Base-by-base conservation (phyloP, 1,140 invertebrate species). In the Tribolium castaneum region DNA sequence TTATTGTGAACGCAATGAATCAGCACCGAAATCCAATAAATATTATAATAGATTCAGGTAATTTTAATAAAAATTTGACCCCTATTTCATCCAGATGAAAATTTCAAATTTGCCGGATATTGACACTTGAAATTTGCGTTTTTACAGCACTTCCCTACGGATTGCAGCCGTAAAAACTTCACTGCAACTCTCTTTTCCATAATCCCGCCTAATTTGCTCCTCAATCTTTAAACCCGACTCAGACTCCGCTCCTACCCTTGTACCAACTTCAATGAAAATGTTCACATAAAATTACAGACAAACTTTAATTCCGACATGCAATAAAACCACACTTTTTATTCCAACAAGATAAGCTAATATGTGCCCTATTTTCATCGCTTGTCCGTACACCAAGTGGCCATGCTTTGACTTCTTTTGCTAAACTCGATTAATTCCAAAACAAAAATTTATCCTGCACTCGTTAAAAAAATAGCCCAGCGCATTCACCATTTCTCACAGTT, bases 61-160 rank as follows among this genome's bases (percentile, higher is more conserved):
- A 66, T 66, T 66, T 66, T 35, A 66, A 66, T 66, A 66, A 66
- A 66, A 66, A 66, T 66, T 66, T 62, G 14, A 19, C 56, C 56
- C 56, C 30, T 25, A 25, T 62, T 66, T 66, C 30, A 66, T n/a
- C 12, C 14, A 30, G 59, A 62, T 62, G 56, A 35, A 25, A 66
- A 66, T 66, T 66, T 34, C 59, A 66, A 66, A 66, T 66, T 66
- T 35, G 30, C 5, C 25, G 71, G 71, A 52, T 73, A 52, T 52
- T 52, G 49, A 52, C 71, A 52, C 52, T 73, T 49, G 49, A 54
- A 52, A 73, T 73, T 25, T 12, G 25, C 25, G n/a, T 25, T 73
- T 73, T 73, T 73, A 73, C 71, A 73, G 34, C 19, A 52, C 49
- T 52, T 49, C 49, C 22, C 16, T 50, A 22, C 39, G 30, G 14